Percentiles rank a stretch among this genome's conserved stretches.
phyloP scores from a whole-genome alignment of 37 sponge, comb jelly and placozoan species.

The Hexactinellida sp. region DNA sequence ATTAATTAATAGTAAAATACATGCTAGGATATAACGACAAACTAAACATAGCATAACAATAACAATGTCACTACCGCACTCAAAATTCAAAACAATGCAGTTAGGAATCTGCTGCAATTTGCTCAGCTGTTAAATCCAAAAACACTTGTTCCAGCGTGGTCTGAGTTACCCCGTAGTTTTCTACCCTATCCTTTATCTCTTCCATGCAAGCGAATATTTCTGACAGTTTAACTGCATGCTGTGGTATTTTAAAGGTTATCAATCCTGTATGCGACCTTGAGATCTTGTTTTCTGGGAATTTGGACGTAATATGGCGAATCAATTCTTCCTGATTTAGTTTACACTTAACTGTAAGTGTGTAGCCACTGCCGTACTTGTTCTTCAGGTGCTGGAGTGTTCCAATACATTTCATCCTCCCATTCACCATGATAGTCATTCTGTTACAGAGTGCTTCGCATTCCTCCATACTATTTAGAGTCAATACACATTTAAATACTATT shows the following conservation, averaged over 20 bases:
- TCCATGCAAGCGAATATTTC: slow-evolving; percentile 60
- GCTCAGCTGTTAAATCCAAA: slow-evolving; percentile 4
- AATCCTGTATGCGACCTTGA: background rate
- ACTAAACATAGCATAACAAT: background rate
- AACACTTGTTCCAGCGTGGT: slow-evolving; percentile 73
- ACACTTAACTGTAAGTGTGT: slow-evolving; percentile 43
- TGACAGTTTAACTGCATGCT: slow-evolving; percentile 25
- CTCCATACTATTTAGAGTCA: slow-evolving; percentile 41
- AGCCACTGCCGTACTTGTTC: slow-evolving; percentile 57
- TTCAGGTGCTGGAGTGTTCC: slow-evolving; percentile 44
- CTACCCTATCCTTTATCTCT: slow-evolving; percentile 44
- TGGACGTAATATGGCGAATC: background rate
- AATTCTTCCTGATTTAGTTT: background rate
- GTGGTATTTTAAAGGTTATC: slow-evolving; percentile 3
- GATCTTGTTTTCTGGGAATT: background rate
- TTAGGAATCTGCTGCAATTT: background rate
- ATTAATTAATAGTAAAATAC: background rate
- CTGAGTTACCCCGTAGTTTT: slow-evolving; percentile 84
- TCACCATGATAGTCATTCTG: slow-evolving; percentile 50
- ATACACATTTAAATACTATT: no score
- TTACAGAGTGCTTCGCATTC: slow-evolving; percentile 52
- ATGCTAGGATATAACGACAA: background rate
- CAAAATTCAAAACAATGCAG: background rate
- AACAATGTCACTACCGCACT: background rate
- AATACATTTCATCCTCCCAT: slow-evolving; percentile 37